A percentile compares a stretch with the other conserved stretches of the same genome.
Evolutionary conservation across 2,888 invertebrate species (phyloP).

Genomic region (Noctua janthina): DNA sequence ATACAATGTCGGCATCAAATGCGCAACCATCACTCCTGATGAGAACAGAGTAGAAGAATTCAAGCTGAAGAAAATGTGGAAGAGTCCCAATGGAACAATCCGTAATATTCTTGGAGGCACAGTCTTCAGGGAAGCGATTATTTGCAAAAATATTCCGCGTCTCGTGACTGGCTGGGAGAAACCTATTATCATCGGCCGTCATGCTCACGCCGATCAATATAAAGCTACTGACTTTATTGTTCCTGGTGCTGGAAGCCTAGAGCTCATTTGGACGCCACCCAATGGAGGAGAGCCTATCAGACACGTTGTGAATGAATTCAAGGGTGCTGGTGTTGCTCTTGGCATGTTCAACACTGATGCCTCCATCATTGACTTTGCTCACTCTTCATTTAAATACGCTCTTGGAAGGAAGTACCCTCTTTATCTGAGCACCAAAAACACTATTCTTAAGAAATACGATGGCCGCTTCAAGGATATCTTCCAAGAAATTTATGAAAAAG

Average conservation of each 20-base stretch:
- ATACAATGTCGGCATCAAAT: conserved; percentile 99
- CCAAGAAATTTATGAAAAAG: conserved; percentile 97
- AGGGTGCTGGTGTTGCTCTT: conserved; percentile 97
- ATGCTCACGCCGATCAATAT: conserved; percentile 99
- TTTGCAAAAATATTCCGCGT: conserved; percentile 98
- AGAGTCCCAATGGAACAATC: conserved; percentile 96
- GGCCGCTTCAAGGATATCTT: conserved; percentile 99
- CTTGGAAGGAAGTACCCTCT: conserved; percentile 96
- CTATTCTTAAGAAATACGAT: conserved; percentile 98
- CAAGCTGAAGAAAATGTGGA: conserved; percentile 97
- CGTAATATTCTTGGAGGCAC: conserved; percentile 96
- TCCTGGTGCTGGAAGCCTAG: conserved; percentile 96
- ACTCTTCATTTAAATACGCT: conserved; percentile 98
- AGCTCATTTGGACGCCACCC: conserved; percentile 94
- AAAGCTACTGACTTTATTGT: conserved; percentile 99
- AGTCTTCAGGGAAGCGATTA: conserved; percentile 96
- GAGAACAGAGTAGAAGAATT: conserved; percentile 98
- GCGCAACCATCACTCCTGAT: conserved; percentile 99
- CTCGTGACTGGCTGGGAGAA: conserved; percentile 98
- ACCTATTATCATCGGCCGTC: conserved; percentile 99
- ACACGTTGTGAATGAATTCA: conserved; percentile 95
- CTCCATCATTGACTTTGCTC: conserved; percentile 98
- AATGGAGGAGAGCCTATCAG: conserved; percentile 91
- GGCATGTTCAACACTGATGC: conserved; percentile 99
- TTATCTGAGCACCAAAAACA: conserved; percentile 99